Evolutionary conservation across 2,113 vertebrate species (phyloP).

Genomic region (Phalacrocorax pelagicus): DNA sequence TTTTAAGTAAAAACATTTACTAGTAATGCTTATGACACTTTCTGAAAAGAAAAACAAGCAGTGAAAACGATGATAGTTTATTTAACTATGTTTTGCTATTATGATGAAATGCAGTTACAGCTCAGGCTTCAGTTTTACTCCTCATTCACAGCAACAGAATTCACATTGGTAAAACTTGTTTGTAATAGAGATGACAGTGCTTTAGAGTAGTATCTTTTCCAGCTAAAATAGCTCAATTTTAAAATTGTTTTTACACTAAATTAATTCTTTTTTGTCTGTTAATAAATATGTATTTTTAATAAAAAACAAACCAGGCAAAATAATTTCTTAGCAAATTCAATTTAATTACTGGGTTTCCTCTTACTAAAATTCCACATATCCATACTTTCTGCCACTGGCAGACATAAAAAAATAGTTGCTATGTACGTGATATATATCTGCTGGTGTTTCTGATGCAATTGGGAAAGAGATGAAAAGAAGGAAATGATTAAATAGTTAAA

Average conservation of each 20-base stretch:
- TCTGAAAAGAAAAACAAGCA: background rate
- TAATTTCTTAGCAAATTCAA: background rate
- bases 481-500: background rate
- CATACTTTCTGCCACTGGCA: background rate
- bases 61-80: background rate
- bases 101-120: background rate
- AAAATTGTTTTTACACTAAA: background rate
- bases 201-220: background rate
- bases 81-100: background rate
- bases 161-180: background rate
- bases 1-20: background rate
- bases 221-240: background rate
- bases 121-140: background rate
- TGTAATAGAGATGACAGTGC: background rate
- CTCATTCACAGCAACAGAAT: background rate
- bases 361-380: background rate
- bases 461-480: background rate
- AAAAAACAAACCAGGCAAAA: background rate
- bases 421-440: background rate
- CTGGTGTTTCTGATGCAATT: background rate
- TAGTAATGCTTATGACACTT: background rate
- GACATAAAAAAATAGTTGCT: background rate
- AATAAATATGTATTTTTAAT: background rate
- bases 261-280: background rate
- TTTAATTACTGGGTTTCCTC: background rate